Evolutionary conservation across 2,888 invertebrate genomes (phyloP), one percentile per base, ranked within the genome.

Genomic region (Mesorhabditis sp.): DNA sequence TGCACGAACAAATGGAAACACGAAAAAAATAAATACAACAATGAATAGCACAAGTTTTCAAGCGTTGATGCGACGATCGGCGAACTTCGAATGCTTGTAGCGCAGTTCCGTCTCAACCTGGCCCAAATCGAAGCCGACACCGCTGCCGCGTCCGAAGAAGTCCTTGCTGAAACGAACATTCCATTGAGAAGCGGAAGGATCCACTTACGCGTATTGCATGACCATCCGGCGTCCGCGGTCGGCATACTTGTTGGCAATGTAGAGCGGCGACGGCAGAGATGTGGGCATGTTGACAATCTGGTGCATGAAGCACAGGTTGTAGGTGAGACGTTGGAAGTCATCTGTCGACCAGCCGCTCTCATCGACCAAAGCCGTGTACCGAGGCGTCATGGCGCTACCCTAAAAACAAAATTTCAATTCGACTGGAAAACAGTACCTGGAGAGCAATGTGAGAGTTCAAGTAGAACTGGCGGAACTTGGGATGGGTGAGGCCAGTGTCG

Each of bases 311-410:
- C 77, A 74, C 41, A 84, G 74, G 1, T 74, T 69, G 66, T 76
- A 76, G 4, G 83, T 79, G 50, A 82, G 45, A 10, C 72, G 71
- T 67, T 84, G 76, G 41, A 83, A 67, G 13, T 76, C 71, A 62
- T 80, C 76, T 76, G 80, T 72, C 5, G 70, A 28, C n/a, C 76
- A 68, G 13, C 72, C 68, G 15, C 62, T 67, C 43, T 85, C 83
- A 62, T 83, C 79, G 42, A 70, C 63, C 43, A 84, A 65, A 2
- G 83, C 76, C 0, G 82, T 81, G 73, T 84, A 84, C 1, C 78
- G 71, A 7, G 84, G 83, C 5, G 80, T 79, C 45, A 74, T 76
- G 5, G 83, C 83, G 3, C 80, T 77, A n/a, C 84, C 84, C 82
- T 84, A 67, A 15, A 76, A 70, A 50, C 7, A 41, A 50, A 62